Conservation (phyloP, 2,113 vertebrate genomes). For the Poeciliopsis prolifica region DNA sequence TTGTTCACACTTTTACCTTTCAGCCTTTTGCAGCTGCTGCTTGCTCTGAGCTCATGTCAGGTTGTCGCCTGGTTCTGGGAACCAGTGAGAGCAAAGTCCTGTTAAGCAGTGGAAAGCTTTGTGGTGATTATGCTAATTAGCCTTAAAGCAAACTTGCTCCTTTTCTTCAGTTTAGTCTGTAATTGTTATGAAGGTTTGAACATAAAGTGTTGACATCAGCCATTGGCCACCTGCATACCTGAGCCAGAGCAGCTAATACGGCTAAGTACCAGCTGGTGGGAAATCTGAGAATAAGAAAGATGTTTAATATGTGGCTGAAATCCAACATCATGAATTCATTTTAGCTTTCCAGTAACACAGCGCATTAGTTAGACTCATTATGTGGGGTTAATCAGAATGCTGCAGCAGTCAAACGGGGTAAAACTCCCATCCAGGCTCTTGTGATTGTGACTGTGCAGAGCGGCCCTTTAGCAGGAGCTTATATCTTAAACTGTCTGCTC, state of each 20-base stretch:
- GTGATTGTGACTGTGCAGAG: slow-evolving; percentile 47
- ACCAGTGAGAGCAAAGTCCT: neutral
- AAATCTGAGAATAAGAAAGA: neutral
- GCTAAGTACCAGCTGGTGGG: neutral
- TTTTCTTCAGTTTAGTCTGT: slow-evolving; percentile 15
- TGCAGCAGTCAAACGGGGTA: slow-evolving; percentile 27
- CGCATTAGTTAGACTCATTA: neutral
- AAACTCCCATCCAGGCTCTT: slow-evolving; percentile 43
- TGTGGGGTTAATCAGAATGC: slow-evolving; percentile 31
- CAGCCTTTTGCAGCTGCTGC: neutral
- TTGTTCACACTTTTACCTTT: neutral
- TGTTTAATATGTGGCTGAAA: neutral
- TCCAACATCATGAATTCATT: neutral
- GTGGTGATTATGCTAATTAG: slow-evolving; percentile 20
- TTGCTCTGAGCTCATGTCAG: neutral
- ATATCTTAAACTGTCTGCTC: slow-evolving; percentile 73
- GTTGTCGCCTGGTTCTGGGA: neutral
- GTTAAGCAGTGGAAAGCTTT: slow-evolving; percentile 3
- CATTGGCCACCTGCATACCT: neutral
- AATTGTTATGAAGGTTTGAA: slow-evolving; percentile 9
- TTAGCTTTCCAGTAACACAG: neutral
- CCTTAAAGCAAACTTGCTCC: slow-evolving; percentile 27
- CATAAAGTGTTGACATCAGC: slow-evolving; percentile 18
- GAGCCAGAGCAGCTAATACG: neutral
- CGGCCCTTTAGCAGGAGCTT: slow-evolving; percentile 61